A percentile compares a stretch with the other conserved stretches of the same genome.
Evolutionary conservation across 2,888 invertebrate genomes (phyloP).

Genomic region (Sminthurides aquaticus): DNA sequence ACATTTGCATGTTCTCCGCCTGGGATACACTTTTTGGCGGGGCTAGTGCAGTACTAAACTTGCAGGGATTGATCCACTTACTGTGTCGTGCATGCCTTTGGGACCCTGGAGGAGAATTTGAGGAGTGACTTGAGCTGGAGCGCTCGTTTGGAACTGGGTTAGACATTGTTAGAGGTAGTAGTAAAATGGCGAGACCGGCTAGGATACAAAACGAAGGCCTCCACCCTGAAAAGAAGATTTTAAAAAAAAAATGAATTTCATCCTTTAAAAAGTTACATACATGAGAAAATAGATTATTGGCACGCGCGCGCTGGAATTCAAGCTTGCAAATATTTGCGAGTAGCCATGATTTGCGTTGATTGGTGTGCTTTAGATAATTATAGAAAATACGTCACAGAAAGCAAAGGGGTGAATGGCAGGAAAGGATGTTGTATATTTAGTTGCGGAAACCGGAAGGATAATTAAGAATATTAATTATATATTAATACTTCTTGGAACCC

Average conservation of each 20-base stretch:
- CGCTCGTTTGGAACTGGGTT: slow-evolving; percentile 30
- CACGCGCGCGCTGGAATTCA: too few relatives aligned
- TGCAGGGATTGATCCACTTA: slow-evolving; percentile 44
- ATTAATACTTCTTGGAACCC: too few relatives aligned
- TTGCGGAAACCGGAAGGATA: too few relatives aligned
- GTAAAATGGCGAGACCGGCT: slow-evolving; percentile 30
- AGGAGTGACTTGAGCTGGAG: slow-evolving; percentile 18
- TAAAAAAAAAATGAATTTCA: slow-evolving; percentile 2
- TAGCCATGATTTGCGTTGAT: too few relatives aligned
- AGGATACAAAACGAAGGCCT: slow-evolving; percentile 30
- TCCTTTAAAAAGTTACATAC: background rate
- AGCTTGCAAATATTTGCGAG: too few relatives aligned
- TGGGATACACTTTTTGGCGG: slow-evolving; percentile 14
- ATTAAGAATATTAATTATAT: too few relatives aligned
- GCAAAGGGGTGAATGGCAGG: too few relatives aligned
- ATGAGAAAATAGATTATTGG: too few relatives aligned
- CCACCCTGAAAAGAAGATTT: slow-evolving; percentile 38
- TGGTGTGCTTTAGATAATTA: too few relatives aligned
- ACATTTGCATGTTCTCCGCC: slow-evolving; percentile 33
- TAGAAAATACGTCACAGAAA: too few relatives aligned
- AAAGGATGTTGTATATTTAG: too few relatives aligned
- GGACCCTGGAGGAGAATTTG: slow-evolving; percentile 22
- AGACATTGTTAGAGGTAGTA: slow-evolving; percentile 37
- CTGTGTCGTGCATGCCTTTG: slow-evolving; percentile 28
- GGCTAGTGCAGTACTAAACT: slow-evolving; percentile 35